Evolutionary conservation across 92 coral and sea anemone genomes (phyloP).

Genomic region (Parazoanthus atlanticus): DNA sequence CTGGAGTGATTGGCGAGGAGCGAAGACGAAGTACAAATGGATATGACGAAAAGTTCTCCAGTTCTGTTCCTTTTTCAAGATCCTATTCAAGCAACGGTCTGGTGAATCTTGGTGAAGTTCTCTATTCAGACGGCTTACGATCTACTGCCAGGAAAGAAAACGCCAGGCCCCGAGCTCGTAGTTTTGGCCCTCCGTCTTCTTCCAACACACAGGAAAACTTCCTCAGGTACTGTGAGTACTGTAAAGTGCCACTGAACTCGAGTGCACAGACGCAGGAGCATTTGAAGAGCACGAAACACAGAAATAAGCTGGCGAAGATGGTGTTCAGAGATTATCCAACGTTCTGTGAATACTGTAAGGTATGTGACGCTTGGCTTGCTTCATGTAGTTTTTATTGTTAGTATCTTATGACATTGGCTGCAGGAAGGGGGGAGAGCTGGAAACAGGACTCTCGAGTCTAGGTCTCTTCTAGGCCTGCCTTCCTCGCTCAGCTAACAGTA

Average conservation of each 20-base stretch:
- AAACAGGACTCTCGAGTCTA: too few species aligned
- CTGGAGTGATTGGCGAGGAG: constrained; percentile 84
- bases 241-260: constrained; percentile 75
- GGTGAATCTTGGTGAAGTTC: not conserved
- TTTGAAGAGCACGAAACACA: constrained; percentile 87
- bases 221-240: constrained; percentile 69
- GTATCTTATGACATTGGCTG: too few species aligned
- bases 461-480: too few species aligned
- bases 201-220: constrained; percentile 39
- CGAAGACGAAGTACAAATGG: constrained; percentile 41
- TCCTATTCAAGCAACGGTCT: constrained; percentile 29
- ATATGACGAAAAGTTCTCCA: constrained; percentile 41
- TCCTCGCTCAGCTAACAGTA: too few species aligned
- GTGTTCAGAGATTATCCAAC: constrained; percentile 72
- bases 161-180: constrained; percentile 23
- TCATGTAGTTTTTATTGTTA: too few species aligned
- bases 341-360: constrained; percentile 82
- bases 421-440: too few species aligned
- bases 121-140: not conserved
- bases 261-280: constrained; percentile 85
- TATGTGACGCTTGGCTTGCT: not conserved
- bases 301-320: constrained; percentile 78
- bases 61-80: not conserved
- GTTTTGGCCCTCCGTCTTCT: constrained; percentile 24
- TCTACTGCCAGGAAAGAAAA: not conserved